Base-by-base conservation (phyloP, 2,888 invertebrate genomes). In the Pheosia gnoma region DNA sequence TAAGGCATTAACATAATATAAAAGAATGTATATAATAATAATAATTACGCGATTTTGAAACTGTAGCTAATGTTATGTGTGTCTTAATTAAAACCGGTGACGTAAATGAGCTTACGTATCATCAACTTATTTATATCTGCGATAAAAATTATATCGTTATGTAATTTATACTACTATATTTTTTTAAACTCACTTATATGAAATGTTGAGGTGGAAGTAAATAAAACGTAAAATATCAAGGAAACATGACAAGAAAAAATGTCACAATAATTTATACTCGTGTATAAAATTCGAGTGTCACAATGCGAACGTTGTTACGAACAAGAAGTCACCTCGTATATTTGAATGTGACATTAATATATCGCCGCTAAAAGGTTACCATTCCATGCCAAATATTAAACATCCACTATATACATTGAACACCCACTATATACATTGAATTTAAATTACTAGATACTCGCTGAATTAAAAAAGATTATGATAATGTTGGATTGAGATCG, bases 361-460 rank as follows among this genome's bases (percentile, higher is more conserved):
- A 74, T 72, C 58, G 58, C 66, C 38, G 47, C 54, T 68, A 60
- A 71, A 71, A 72, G 72, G 72, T 72, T 74, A 68, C 47, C 43
- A 60, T 4, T 38, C 52, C 41, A 59, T 74, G 71, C 72, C 72
- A 74, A 69, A 58, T 59, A 43, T 39, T n/a, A n/a, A 47, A n/a
- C 47, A 47, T 4, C 47, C 47, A 47, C 47, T 47, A 47, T n/a
- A 47, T 47, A 47, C 4, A 47, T n/a, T n/a, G 4, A 47, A 47
- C 47, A 47, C 3, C 47, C 47, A 47, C 47, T 47, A 47, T n/a
- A 47, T 47, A 47, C 4, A 47, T n/a, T n/a, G 4, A 47, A 47
- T 47, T 47, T n/a, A n/a, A 47, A n/a, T 47, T 47, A 47, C n/a
- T n/a, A 43, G 39, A 3, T 7, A 45, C 8, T 41, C 1, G 41